Evolutionary conservation across 35 echinoderm and acorn worm species (phyloP), one percentile per base, ranked within the genome.

Genomic region (Apostichopus japonicus): DNA sequence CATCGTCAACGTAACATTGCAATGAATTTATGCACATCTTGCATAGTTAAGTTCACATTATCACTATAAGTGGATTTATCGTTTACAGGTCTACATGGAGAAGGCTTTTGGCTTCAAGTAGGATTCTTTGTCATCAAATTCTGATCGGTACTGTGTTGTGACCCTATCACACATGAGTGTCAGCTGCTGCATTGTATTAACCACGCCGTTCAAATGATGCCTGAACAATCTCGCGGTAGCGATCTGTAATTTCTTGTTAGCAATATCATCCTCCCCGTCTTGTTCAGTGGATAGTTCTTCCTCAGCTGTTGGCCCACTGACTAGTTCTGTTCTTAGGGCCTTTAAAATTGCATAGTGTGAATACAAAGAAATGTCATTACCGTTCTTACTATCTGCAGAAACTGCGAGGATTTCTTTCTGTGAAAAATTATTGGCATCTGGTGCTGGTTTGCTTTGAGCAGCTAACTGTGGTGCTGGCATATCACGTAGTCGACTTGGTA

Each of bases 141-240:
- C 95, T 92, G 94, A 79, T 92, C 95, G 88, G 59, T 99, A 99
- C 72, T 95, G 92, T 17, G 54, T 86, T 24, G 93, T 99, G 23
- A 99, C 82, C 72, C 86, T 24, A 27, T 99, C 93, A 7, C 93
- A 94, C 83, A 99, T 92, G 23, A 95, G 72, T 63, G 97, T 99
- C 33, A 99, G 81, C 51, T 99, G 97, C 62, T 96, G 79, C 21
- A 99, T 92, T 9, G 94, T 81, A 22, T 84, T 92, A 63, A 96
- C 96, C 72, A 99, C 93, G 75, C 97, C 97, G n/a, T 79, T 88
- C 27, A 99, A 87, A 79, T 99, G 97, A 93, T 99, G 87, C 59
- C 95, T 96, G 71, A 99, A 99, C 24, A 94, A 87, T 14, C 92
- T 57, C 5, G 97, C 97, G 4, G 95, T 95, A 16, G 92, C 92